These are phyloP conservation scores for Omphaloscelis lunosa DNA, from an alignment of 2,888 invertebrate genomes.

Conservation along the genomic window DNA sequence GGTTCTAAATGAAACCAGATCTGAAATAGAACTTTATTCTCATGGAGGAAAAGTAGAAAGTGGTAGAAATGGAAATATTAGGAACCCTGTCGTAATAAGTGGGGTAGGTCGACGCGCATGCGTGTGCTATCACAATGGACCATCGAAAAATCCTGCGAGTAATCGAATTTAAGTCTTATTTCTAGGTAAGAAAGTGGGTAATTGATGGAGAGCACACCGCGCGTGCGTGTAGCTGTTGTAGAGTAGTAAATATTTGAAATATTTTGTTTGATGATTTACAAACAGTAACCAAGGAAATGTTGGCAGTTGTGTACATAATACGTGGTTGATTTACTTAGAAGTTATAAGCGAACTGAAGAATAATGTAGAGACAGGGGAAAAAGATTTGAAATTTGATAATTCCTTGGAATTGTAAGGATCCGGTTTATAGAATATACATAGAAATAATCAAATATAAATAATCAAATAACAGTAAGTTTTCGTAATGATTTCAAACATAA, in stretches of 20 bases:
- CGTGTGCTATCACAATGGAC: conserved; percentile 78
- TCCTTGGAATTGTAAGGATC: not conserved
- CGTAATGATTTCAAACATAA: not conserved
- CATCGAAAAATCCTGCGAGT: conserved; percentile 69
- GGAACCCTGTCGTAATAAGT: conserved; percentile 77
- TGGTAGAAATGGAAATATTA: conserved; percentile 65
- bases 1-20: conserved; percentile 74
- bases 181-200: conserved; percentile 62
- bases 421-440: not conserved
- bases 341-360: conserved; percentile 30
- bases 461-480: not conserved
- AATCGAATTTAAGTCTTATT: conserved; percentile 69
- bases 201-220: conserved; percentile 43
- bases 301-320: conserved; percentile 75
- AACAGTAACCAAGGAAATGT: conserved; percentile 80
- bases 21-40: conserved; percentile 80
- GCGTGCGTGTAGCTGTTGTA: conserved; percentile 79
- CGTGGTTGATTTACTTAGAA: conserved; percentile 59
- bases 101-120: conserved; percentile 83
- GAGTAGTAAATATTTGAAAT: conserved; percentile 80
- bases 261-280: conserved; percentile 80
- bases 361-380: conserved; percentile 14
- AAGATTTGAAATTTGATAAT: conserved; percentile 27
- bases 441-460: not conserved
- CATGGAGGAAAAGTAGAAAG: conserved; percentile 76